Conservation (phyloP, 2,113 vertebrate species). For the Cranoglanis bouderius region DNA sequence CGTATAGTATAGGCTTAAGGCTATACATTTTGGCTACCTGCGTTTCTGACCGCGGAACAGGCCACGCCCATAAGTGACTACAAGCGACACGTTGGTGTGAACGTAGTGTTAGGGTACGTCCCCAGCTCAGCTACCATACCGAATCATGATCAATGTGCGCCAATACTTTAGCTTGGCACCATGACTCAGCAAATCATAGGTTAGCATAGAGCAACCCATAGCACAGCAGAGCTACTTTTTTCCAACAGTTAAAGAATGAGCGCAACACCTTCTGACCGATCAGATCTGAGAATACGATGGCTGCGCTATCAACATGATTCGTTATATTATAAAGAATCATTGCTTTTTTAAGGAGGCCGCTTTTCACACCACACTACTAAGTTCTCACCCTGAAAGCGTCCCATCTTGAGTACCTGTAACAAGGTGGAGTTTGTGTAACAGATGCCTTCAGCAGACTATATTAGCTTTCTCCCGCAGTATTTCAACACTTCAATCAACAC, state of each 20-base stretch:
- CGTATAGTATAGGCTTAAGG: not conserved
- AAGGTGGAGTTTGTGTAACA: conserved; percentile 22
- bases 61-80: too few relatives aligned
- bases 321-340: not conserved
- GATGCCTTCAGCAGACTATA: conserved; percentile 15
- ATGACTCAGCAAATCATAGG: not conserved
- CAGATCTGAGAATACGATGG: not conserved
- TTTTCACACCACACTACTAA: too few relatives aligned
- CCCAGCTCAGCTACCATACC: not conserved
- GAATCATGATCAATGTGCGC: not conserved
- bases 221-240: not conserved
- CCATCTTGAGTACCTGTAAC: conserved; percentile 31
- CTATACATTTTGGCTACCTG: not conserved
- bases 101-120: not conserved
- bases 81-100: not conserved
- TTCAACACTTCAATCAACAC: conserved; percentile 37
- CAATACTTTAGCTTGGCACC: not conserved
- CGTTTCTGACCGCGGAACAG: not conserved
- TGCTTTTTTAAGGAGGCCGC: not conserved
- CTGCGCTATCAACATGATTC: not conserved
- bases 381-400: not conserved
- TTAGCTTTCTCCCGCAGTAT: conserved; percentile 26
- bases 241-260: too few relatives aligned
- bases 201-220: not conserved
- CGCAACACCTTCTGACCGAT: not conserved